Percentiles rank a stretch among this genome's conserved stretches.
Conservation (phyloP, 2,113 vertebrate species). For the Ammospiza caudacuta region DNA sequence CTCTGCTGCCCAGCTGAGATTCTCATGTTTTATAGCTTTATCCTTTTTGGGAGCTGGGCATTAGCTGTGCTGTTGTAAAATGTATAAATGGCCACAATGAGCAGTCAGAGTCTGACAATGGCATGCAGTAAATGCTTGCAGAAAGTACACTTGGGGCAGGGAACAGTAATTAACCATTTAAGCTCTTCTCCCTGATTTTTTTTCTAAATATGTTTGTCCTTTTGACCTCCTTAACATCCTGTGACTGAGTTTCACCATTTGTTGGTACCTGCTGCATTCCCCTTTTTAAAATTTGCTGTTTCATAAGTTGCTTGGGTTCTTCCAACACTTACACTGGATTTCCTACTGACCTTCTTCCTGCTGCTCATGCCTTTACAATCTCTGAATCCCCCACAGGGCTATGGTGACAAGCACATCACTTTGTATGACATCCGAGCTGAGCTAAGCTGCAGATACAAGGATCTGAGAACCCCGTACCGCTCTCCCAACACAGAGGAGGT, state of each 20-base stretch:
- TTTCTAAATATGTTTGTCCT: neutral
- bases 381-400: conserved; percentile 79
- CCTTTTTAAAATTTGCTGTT: neutral
- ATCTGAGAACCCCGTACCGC: conserved; percentile 90
- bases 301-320: neutral
- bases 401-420: conserved; percentile 98
- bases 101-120: neutral
- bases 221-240: neutral
- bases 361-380: neutral
- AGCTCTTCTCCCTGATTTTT: neutral
- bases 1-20: neutral
- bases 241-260: neutral
- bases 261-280: neutral
- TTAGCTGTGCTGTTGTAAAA: neutral
- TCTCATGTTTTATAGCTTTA: neutral
- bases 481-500: conserved; percentile 95
- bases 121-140: neutral
- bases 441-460: conserved; percentile 97
- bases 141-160: neutral
- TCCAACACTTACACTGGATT: neutral
- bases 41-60: neutral
- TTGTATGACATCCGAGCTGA: conserved; percentile 97
- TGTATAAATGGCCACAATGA: neutral
- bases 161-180: neutral
- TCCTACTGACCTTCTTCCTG: neutral